Evolutionary conservation across 53 echinoderm and acorn worm genomes (phyloP).

Genomic region (Astropecten irregularis): DNA sequence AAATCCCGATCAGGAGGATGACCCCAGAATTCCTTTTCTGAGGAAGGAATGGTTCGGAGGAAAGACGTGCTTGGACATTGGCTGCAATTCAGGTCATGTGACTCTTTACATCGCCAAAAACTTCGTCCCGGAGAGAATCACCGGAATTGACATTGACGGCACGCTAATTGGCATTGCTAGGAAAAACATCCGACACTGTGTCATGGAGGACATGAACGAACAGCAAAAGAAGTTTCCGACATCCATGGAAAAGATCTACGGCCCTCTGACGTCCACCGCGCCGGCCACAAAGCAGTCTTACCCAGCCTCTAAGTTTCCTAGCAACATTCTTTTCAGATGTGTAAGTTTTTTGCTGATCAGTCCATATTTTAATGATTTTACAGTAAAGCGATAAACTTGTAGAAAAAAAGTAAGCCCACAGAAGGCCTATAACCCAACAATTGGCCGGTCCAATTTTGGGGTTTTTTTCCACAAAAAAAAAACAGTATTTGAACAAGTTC

Average conservation of each 20-base stretch:
- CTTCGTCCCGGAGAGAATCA: slow-evolving; percentile 79
- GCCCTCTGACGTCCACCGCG: slow-evolving; percentile 51
- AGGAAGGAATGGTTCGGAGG: slow-evolving; percentile 86
- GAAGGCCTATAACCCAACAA: no score
- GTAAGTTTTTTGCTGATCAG: slow-evolving; percentile 64
- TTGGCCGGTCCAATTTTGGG: no score
- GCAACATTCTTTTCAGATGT: slow-evolving; percentile 92
- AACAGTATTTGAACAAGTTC: no score
- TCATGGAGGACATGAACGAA: slow-evolving; percentile 52
- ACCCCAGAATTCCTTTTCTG: slow-evolving; percentile 69
- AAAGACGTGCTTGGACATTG: slow-evolving; percentile 93
- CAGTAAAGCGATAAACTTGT: no score
- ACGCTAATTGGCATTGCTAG: slow-evolving; percentile 85
- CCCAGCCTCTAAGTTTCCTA: slow-evolving; percentile 63
- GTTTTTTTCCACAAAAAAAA: no score
- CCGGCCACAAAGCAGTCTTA: background rate
- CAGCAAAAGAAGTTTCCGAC: slow-evolving; percentile 67
- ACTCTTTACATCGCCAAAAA: slow-evolving; percentile 80
- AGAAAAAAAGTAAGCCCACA: no score
- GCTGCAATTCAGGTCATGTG: slow-evolving; percentile 97
- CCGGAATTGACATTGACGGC: slow-evolving; percentile 91
- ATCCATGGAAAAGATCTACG: slow-evolving; percentile 80
- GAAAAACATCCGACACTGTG: slow-evolving; percentile 82
- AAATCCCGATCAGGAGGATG: slow-evolving; percentile 80
- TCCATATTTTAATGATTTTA: no score